Conservation (phyloP, 1,140 invertebrate species). For the Panagrolaimus sp. region DNA sequence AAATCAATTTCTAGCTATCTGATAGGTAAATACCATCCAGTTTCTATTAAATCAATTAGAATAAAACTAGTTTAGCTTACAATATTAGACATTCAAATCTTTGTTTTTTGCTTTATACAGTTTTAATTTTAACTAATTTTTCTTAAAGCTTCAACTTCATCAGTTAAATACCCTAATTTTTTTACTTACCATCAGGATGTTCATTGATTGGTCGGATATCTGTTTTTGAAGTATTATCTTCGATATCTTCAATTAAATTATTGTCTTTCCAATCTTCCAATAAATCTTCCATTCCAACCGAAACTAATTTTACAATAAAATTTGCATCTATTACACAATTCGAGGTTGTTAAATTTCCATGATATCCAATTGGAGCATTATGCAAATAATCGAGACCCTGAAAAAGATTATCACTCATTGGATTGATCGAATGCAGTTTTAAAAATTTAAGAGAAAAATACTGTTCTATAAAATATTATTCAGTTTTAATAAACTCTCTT, state of each 20-base stretch:
- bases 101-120: no score
- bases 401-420: neutral
- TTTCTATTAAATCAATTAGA: no score
- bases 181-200: neutral
- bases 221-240: constrained; percentile 3
- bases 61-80: no score
- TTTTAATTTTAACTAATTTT: neutral
- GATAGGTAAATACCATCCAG: no score
- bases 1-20: no score
- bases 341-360: constrained; percentile 22
- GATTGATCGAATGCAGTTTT: no score
- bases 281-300: constrained; percentile 24
- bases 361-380: constrained; percentile 21
- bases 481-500: no score
- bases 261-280: constrained; percentile 22
- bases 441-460: no score
- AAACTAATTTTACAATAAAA: constrained; percentile 27
- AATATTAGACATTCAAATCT: no score
- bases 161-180: constrained; percentile 1
- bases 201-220: neutral
- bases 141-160: no score
- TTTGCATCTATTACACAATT: constrained; percentile 29
- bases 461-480: no score
- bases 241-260: constrained; percentile 15
- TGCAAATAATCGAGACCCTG: neutral